Base-by-base conservation (phyloP, 2,113 vertebrate genomes). In the Burhinus bistriatus region DNA sequence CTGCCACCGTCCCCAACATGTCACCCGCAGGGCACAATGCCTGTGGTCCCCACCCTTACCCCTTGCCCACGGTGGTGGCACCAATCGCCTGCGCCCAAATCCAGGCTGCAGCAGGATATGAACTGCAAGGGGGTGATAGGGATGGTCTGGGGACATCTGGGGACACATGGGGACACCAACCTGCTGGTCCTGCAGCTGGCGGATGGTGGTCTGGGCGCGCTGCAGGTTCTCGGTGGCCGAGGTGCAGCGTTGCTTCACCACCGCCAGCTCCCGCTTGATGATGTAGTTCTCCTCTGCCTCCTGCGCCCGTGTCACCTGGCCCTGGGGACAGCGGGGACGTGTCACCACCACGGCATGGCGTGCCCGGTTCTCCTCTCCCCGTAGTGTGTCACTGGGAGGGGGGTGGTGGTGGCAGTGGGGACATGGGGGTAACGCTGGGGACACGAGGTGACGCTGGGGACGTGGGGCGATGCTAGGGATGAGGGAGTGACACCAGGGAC, bases 221-320 rank as follows among this genome's bases (percentile, higher is more conserved):
- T 99, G 99, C 10, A 99, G 98, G 96, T 97, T 99, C 91, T 99
- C 99, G 0, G 97, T 98, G 42, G 99, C 98, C 0, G 98, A 98
- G 95, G 91, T 98, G 97, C 98, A 99, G 96, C 99, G 99, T 47
- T 99, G 99, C 79, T 98, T 98, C 71, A 98, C 99, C 87, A 99
- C 99, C 0, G 99, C 99, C 97, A 99, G 97, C 97, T 99, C 99
- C 34, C 99, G 97, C 94, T 99, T 99, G 97, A 99, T 99, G 93
- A 99, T 98, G 6, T 99, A 99, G 97, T 99, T 99, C 97, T 99
- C 99, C 96, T 99, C 99, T 0, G 99, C 99, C 93, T 99, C 99
- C 96, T 99, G 99, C 0, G 99, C 99, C 81, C 99, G 98, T 0
- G 99, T 99, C 97, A 99, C 99, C 97, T 99, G 99, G 91, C 99